Conservation (phyloP, 2,888 invertebrate species). For the Hartigia nigra region DNA sequence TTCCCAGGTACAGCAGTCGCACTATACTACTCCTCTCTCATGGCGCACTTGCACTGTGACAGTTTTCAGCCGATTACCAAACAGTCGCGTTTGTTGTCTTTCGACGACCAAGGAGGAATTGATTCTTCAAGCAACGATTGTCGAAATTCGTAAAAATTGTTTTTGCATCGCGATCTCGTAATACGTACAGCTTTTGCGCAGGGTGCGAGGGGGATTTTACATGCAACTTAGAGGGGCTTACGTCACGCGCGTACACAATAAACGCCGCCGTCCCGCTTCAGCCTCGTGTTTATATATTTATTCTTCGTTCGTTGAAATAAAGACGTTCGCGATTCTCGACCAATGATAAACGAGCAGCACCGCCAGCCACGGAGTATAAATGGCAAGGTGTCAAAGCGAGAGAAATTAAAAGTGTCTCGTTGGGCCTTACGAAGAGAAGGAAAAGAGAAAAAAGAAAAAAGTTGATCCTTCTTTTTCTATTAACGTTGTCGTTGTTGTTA, state of each 20-base stretch:
- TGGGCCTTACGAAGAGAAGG: background rate
- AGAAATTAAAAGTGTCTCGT: background rate
- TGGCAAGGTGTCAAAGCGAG: background rate
- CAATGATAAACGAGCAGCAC: background rate
- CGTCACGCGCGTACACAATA: constrained; percentile 1
- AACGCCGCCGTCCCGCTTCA: background rate
- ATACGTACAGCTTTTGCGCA: background rate
- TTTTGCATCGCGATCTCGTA: background rate
- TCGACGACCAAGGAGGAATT: background rate
- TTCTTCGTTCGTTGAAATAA: background rate
- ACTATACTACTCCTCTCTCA: constrained; percentile 8
- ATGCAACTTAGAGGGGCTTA: background rate
- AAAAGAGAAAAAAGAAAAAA: too few relatives aligned
- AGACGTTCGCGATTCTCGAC: background rate
- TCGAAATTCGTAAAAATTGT: background rate
- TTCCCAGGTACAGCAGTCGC: background rate
- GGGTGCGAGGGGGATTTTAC: background rate
- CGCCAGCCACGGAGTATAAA: background rate
- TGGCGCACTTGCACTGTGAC: background rate
- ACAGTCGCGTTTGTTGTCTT: constrained; percentile 1
- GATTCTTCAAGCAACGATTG: background rate
- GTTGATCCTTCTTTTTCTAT: too few relatives aligned
- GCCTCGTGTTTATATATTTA: constrained; percentile 5
- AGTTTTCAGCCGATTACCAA: background rate
- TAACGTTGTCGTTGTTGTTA: too few relatives aligned